These are phyloP conservation scores for Tragelaphus strepsiceros DNA, from an alignment of 2,113 vertebrate genomes.

Conservation along the genomic window DNA sequence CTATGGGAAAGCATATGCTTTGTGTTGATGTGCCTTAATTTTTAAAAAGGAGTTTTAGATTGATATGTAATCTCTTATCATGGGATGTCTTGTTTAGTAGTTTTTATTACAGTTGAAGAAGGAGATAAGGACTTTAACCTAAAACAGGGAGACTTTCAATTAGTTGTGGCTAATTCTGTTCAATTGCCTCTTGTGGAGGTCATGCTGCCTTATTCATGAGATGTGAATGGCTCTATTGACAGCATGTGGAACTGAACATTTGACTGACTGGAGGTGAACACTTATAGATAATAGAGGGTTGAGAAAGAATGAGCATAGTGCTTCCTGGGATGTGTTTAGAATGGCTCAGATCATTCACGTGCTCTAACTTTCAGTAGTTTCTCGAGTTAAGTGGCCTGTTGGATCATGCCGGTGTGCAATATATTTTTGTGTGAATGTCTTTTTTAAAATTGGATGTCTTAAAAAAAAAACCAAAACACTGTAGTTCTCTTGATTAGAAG, in stretches of 20 bases:
- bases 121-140: slow-evolving; percentile 80
- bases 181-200: slow-evolving; percentile 83
- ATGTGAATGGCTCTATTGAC: slow-evolving; percentile 79
- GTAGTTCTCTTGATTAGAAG: slow-evolving; percentile 33
- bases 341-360: not conserved
- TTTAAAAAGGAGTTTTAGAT: slow-evolving; percentile 13
- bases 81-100: slow-evolving; percentile 45
- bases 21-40: not conserved
- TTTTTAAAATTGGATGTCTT: not conserved
- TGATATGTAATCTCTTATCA: slow-evolving; percentile 67
- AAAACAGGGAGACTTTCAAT: slow-evolving; percentile 86
- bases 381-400: not conserved
- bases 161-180: slow-evolving; percentile 87
- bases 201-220: slow-evolving; percentile 77
- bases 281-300: slow-evolving; percentile 33
- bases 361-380: slow-evolving; percentile 44
- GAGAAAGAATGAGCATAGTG: not conserved
- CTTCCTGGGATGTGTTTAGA: not conserved
- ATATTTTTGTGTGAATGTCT: not conserved
- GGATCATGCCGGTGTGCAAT: not conserved
- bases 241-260: slow-evolving; percentile 76
- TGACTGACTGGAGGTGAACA: slow-evolving; percentile 58
- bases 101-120: slow-evolving; percentile 73
- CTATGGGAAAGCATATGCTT: not conserved
- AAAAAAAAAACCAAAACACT: slow-evolving; percentile 1